Evolutionary conservation across 2,797 vertebrate genomes (phyloP), one percentile per base, ranked within the genome.

Genomic region (Poeciliopsis paucimaculata): DNA sequence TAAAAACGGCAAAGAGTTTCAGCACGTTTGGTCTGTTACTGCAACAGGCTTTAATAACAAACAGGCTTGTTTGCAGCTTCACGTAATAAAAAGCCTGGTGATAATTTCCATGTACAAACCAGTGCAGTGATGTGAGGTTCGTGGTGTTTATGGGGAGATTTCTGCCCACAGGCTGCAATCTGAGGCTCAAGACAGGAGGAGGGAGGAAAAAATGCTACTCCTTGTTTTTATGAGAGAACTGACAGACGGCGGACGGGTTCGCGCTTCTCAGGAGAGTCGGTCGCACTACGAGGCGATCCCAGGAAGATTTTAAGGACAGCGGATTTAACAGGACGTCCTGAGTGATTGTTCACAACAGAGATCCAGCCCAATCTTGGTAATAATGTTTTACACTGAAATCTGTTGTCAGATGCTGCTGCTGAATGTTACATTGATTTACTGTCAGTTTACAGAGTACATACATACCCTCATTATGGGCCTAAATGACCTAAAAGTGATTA

Each of bases 121-220:
- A 71, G 5, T 28, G 26, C 68, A 18, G 16, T 39, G n/a, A 23
- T 76, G 75, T 8, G 23, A 23, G 20, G 47, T n/a, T 4, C 75
- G 75, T n/a, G 77, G 53, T 77, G 84, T 91, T 90, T 88, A 82
- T 76, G 78, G 76, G 80, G 28, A 83, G 13, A 72, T 77, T 57
- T 78, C 62, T 82, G 68, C 72, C 81, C 71, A 45, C 41, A 75
- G 75, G 57, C 43, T 10, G 60, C 8, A 70, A 66, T 73, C 46
- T 57, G 62, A 77, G 70, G 77, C 72, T 75, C 72, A 34, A 8
- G 41, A 71, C 20, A 43, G 73, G 62, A 77, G 81, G 79, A 78
- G 77, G 80, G 77, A 78, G 77, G 64, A 85, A 57, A 23, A 49
- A 72, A 47, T 34, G 53, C 39, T 82, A 68, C 76, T 57, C 57